phyloP scores from a whole-genome alignment of 2,797 vertebrate species.

The Melanogrammus aeglefinus region DNA sequence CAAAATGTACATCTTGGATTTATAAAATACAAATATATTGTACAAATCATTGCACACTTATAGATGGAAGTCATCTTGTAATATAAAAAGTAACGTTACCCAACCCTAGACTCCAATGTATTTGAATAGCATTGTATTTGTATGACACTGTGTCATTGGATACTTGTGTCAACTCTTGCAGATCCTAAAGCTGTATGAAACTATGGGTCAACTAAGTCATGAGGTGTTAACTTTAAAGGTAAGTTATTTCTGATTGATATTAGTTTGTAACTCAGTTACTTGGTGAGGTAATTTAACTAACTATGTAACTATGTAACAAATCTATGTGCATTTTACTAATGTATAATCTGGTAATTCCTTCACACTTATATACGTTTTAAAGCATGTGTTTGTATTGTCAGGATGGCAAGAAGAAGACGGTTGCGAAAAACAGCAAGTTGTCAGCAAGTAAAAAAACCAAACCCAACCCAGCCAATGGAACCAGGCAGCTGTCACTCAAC shows the following conservation, averaged over 20 bases:
- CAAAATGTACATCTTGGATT: too few relatives aligned
- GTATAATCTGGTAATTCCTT: background rate
- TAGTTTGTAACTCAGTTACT: background rate
- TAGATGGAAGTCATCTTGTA: too few relatives aligned
- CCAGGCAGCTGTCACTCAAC: constrained; percentile 62
- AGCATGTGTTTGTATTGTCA: constrained; percentile 24
- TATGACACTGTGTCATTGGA: background rate
- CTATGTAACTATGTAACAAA: background rate
- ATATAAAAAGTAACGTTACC: too few relatives aligned
- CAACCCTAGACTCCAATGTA: background rate
- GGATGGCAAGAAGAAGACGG: constrained; percentile 55
- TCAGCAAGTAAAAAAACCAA: constrained; percentile 43
- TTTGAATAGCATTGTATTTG: background rate
- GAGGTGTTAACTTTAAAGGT: constrained; percentile 42
- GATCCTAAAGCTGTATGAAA: constrained; percentile 72
- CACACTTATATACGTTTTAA: background rate
- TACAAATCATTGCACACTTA: too few relatives aligned
- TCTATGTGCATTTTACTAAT: background rate
- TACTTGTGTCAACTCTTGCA: constrained; percentile 37
- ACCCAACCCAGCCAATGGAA: constrained; percentile 18
- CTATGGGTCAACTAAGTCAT: constrained; percentile 22
- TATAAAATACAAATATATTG: too few relatives aligned
- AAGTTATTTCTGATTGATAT: background rate
- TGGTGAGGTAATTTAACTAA: background rate
- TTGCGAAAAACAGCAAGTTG: constrained; percentile 34